These are phyloP conservation scores for Calliopum simillimum DNA, from an alignment of 2,888 invertebrate genomes.

Conservation along the genomic window DNA sequence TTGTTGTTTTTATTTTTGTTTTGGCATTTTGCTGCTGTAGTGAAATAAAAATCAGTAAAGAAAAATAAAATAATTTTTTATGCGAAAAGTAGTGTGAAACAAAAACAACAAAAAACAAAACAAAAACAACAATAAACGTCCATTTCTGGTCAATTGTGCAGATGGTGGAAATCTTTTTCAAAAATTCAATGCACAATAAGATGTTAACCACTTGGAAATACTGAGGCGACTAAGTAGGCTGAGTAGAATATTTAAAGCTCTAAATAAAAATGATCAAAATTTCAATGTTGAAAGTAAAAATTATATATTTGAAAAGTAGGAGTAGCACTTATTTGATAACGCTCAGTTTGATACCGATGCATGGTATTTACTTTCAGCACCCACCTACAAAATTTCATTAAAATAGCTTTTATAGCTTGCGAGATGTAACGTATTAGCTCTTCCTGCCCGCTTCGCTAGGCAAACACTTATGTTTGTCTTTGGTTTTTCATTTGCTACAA, in stretches of 20 bases:
- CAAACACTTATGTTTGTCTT: too few relatives aligned
- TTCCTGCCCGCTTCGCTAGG: too few relatives aligned
- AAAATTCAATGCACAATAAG: background rate
- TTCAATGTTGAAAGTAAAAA: too few relatives aligned
- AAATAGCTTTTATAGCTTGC: too few relatives aligned
- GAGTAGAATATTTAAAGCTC: background rate
- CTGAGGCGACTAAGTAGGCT: background rate
- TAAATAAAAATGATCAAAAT: too few relatives aligned
- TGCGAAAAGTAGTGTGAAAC: slow-evolving; percentile 19
- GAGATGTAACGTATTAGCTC: too few relatives aligned
- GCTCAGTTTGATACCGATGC: too few relatives aligned
- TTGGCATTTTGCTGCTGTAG: background rate
- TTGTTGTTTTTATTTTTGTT: slow-evolving; percentile 9
- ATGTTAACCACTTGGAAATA: background rate
- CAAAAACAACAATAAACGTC: slow-evolving; percentile 12
- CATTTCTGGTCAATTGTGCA: slow-evolving; percentile 22
- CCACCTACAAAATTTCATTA: too few relatives aligned
- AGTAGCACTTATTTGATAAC: too few relatives aligned
- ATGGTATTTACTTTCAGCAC: too few relatives aligned
- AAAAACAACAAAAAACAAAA: slow-evolving; percentile 1
- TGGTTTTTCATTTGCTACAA: too few relatives aligned
- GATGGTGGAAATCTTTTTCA: background rate
- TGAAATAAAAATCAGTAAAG: slow-evolving; percentile 12
- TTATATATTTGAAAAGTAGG: too few relatives aligned
- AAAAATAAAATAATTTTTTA: slow-evolving; percentile 21